Percentiles rank a stretch among this genome's conserved stretches.
These are phyloP conservation scores for Mechanitis messenoides DNA, from an alignment of 2,888 invertebrate genomes.

Conservation along the genomic window DNA sequence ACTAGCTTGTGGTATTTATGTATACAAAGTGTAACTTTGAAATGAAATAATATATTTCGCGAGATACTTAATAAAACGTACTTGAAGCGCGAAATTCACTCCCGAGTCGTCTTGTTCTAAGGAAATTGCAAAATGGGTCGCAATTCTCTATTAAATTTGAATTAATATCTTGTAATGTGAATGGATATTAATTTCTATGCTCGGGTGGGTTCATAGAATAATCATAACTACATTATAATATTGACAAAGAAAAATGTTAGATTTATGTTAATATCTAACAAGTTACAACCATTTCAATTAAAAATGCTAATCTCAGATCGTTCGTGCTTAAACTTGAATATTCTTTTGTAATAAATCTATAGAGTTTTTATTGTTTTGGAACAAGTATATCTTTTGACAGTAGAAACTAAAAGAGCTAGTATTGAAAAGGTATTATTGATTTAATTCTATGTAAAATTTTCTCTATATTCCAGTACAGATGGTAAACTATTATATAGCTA, in stretches of 20 bases:
- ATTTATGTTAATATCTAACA: background rate
- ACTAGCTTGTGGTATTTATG: conserved; percentile 2
- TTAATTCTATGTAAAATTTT: background rate
- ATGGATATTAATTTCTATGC: conserved; percentile 26
- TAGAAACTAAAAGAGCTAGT: too few relatives aligned
- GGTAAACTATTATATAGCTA: background rate
- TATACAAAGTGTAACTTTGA: conserved; percentile 9
- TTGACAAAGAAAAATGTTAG: background rate
- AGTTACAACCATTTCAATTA: background rate
- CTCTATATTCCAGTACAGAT: background rate
- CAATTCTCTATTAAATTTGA: conserved; percentile 36
- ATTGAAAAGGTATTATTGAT: too few relatives aligned
- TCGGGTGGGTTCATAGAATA: conserved; percentile 16
- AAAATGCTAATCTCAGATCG: background rate
- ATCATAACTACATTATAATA: background rate
- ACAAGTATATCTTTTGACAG: too few relatives aligned
- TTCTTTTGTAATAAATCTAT: too few relatives aligned
- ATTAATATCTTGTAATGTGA: conserved; percentile 34
- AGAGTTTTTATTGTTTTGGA: too few relatives aligned
- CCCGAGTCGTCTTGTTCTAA: conserved; percentile 26
- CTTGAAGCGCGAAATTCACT: conserved; percentile 33
- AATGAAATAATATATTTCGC: conserved; percentile 23
- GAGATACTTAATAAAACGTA: conserved; percentile 33
- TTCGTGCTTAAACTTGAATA: too few relatives aligned
- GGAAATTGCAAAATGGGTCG: conserved; percentile 37